Base-by-base conservation (phyloP, 2,113 vertebrate genomes). In the Manacus vitellinus region DNA sequence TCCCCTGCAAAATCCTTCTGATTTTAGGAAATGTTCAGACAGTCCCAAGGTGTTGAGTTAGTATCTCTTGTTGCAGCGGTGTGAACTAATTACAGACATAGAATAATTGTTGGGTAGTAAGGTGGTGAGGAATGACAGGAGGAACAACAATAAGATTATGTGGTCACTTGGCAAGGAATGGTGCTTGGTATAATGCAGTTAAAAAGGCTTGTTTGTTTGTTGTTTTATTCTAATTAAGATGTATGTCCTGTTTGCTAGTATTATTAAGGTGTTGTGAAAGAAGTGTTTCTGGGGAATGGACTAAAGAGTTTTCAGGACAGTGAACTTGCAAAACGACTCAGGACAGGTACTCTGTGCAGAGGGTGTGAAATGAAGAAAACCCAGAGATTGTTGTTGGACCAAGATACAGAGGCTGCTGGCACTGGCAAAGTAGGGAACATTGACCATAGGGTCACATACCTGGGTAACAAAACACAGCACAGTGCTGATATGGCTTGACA, bases 51-150 rank as follows among this genome's bases (percentile, higher is more conserved):
- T 89, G 44, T 37, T 77, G 62, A 88, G 51, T 54, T 94, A 71
- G 11, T 77, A 80, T 87, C 54, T 88, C 58, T 27, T 88, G 27
- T 79, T 93, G 39, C 71, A 86, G 63, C n/a, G 59, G 31, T 47
- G 63, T 79, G 67, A 85, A 80, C 92, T 97, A 96, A 95, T 96
- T 92, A 93, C 88, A 96, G 88, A 67, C 67, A 85, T 2, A 51
- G 71, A 90, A 77, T 88, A 93, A 92, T 86, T 90, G 59, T 41
- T 83, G 68, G 84, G 51, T 92, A 95, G 95, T 81, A 86, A 63
- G 31, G 24, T 1, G 5, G 59, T 77, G 65, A 93, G 51, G 55
- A 95, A 93, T 90, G 82, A 90, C 63, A 82, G 80, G 8, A 92
- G 72, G 67, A 95, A 68, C 71, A 92, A 63, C 75, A 94, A 52